Evolutionary conservation across 2,888 invertebrate genomes (phyloP), one percentile per base, ranked within the genome.

Genomic region (Eulithis prunata): DNA sequence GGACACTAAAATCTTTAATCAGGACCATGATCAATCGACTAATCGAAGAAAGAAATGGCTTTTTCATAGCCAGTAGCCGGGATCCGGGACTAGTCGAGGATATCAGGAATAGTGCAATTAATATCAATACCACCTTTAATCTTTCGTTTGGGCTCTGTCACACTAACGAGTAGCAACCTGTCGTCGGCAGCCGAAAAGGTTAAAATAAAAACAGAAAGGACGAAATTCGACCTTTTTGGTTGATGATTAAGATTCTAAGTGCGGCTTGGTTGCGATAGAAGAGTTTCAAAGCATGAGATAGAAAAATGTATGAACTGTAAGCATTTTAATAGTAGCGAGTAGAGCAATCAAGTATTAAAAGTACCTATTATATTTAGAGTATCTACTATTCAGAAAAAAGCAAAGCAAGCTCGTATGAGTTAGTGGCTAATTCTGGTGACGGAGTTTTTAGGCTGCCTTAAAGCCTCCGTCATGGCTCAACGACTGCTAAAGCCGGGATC

Each of bases 111-210:
- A 49, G 49, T 21, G 21, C 49, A 2, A 82, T 80, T 80, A 75
- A 83, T 85, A 85, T 81, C 80, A 82, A 81, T 80, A 73, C 70
- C 72, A 81, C 78, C 80, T 76, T 78, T 78, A 75, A 80, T 81
- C 70, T 68, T 60, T 51, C 52, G 62, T 57, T 59, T 59, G 57
- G 55, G 5, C 45, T 65, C 67, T 72, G 71, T 71, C 71, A 65
- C 66, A 63, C 66, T 71, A 69, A 72, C 83, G 80, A 75, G 74
- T 78, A 81, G 4, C 45, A 32, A 32, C 4, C 32, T 3, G 12
- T 10, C 45, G n/a, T 36, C 43, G 43, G 41, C 55, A 21, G 55
- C 43, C 41, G 6, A 43, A 55, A 21, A 45, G 45, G 45, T 45
- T 46, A 41, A 63, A 53, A 66, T 28, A 32, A 64, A 56, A 36